Conservation (phyloP, 2,888 invertebrate species). For the Coronaproctus castanopsis region DNA sequence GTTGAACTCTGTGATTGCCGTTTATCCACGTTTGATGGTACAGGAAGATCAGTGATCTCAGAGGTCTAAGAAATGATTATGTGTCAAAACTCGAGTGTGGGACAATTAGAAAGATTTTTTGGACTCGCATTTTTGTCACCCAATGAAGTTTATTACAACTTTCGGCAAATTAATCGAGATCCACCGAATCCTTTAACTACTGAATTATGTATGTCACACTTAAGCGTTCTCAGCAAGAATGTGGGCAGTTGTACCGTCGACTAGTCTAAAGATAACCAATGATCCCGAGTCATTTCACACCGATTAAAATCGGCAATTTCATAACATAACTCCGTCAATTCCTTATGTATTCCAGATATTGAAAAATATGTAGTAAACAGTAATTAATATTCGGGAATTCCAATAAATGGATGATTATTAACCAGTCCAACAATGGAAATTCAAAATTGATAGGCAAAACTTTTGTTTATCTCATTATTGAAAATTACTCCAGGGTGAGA, state of each 20-base stretch:
- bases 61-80: not conserved
- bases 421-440: too few relatives aligned
- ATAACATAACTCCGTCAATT: not conserved
- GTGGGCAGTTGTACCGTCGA: not conserved
- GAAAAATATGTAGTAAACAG: not conserved
- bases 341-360: not conserved
- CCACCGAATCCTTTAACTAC: not conserved
- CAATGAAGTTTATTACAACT: not conserved
- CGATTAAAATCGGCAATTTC: not conserved
- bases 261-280: not conserved
- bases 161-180: not conserved
- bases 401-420: not conserved
- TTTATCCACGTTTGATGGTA: not conserved
- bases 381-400: not conserved
- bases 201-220: not conserved
- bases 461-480: too few relatives aligned
- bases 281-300: not conserved
- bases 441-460: too few relatives aligned
- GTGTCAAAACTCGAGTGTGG: not conserved
- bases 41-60: not conserved
- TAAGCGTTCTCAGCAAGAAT: not conserved
- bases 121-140: not conserved
- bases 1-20: not conserved
- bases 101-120: not conserved
- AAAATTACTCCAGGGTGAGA: not conserved